These are phyloP conservation scores for Salminus brasiliensis DNA, from an alignment of 2,113 vertebrate genomes.

Conservation along the genomic window DNA sequence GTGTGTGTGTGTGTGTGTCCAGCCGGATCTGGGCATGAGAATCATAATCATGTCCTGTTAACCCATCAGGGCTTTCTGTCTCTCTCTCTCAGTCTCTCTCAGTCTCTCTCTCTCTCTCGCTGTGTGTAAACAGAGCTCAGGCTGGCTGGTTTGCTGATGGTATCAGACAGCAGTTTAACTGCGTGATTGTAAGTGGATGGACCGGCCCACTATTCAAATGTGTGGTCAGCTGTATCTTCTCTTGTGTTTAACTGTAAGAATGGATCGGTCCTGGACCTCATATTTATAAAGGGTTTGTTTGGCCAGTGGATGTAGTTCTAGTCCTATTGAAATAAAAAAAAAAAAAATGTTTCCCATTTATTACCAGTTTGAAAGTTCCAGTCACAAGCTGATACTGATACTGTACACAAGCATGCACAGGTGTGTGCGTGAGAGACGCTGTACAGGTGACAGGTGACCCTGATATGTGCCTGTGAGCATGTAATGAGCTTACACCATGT, in stretches of 20 bases:
- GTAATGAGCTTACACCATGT: not conserved
- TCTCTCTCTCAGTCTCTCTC: slow-evolving; percentile 34
- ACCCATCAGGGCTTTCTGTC: slow-evolving; percentile 57
- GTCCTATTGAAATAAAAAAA: no score
- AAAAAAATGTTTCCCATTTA: no score
- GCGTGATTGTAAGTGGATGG: not conserved
- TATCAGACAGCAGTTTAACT: not conserved
- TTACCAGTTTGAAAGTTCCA: not conserved
- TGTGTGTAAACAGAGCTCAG: slow-evolving; percentile 38
- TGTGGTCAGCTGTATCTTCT: not conserved
- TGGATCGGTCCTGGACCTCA: not conserved
- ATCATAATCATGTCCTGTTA: slow-evolving; percentile 66
- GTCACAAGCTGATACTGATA: not conserved
- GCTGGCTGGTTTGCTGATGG: slow-evolving; percentile 25
- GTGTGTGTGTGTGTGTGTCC: slow-evolving; percentile 26
- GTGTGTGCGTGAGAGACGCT: not conserved
- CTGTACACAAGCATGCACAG: not conserved
- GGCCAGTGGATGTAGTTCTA: no score
- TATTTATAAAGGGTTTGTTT: no score
- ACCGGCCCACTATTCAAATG: slow-evolving; percentile 10
- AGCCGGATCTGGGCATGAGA: slow-evolving; percentile 41
- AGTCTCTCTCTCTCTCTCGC: slow-evolving; percentile 29
- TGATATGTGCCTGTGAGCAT: not conserved
- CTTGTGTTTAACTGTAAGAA: not conserved
- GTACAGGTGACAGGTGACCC: not conserved